Conservation (phyloP, 2,113 vertebrate species). For the Triplophysa siluroides region DNA sequence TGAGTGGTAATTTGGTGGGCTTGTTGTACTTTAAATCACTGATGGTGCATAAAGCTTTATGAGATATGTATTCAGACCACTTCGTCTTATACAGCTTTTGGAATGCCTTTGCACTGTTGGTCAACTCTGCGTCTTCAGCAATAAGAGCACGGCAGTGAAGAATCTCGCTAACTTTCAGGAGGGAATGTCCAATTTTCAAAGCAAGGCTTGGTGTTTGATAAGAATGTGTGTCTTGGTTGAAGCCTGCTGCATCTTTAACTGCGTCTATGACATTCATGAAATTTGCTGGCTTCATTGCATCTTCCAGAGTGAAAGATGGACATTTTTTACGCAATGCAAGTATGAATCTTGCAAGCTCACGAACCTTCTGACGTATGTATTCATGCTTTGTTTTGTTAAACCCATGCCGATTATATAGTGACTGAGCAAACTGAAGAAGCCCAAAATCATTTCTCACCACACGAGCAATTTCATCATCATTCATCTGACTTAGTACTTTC, state of each 20-base stretch:
- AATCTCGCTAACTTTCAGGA: conserved; percentile 14
- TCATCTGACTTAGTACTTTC: conserved; percentile 22
- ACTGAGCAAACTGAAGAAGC: conserved; percentile 12
- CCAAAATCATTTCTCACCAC: conserved; percentile 18
- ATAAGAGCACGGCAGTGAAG: conserved; percentile 1
- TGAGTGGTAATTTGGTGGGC: background rate
- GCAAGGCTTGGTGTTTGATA: conserved; percentile 6
- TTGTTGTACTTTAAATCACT: conserved; percentile 13
- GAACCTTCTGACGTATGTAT: background rate
- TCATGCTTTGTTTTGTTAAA: background rate
- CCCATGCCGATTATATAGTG: background rate
- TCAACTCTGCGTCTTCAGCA: background rate
- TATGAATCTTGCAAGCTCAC: conserved; percentile 10
- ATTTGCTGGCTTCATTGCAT: conserved; percentile 33
- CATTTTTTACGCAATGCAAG: background rate
- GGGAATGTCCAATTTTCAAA: conserved; percentile 17
- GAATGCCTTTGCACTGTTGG: background rate
- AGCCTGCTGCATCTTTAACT: conserved; percentile 29
- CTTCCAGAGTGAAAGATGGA: background rate
- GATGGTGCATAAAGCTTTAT: conserved; percentile 18
- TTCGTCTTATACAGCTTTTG: conserved; percentile 6
- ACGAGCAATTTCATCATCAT: conserved; percentile 34
- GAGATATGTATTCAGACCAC: conserved; percentile 18
- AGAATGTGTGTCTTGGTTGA: background rate
- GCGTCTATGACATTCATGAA: conserved; percentile 29